A percentile compares a stretch with the other conserved stretches of the same genome.
Evolutionary conservation across 2,797 vertebrate genomes (phyloP).

Genomic region (Geotrypetes seraphini): DNA sequence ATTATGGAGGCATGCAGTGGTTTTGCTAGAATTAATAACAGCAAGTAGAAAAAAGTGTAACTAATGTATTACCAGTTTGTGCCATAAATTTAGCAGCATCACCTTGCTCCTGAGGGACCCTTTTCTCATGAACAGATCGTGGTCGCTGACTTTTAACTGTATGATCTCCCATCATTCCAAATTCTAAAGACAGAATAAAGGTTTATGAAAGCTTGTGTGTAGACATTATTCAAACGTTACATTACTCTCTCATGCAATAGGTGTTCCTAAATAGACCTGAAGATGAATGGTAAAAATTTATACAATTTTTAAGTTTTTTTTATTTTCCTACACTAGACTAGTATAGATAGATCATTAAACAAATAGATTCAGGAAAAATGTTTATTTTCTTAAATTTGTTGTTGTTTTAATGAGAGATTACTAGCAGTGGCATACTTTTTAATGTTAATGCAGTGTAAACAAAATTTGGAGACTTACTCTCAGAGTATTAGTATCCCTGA

Average conservation of each 20-base stretch:
- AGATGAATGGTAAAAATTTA: slow-evolving; percentile 40
- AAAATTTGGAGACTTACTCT: slow-evolving; percentile 31
- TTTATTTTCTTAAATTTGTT: slow-evolving; percentile 36
- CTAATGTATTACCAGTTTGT: slow-evolving; percentile 99
- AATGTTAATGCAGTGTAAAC: slow-evolving; percentile 25
- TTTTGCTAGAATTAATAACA: slow-evolving; percentile 82
- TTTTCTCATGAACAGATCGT: slow-evolving; percentile 99
- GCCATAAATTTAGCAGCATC: slow-evolving; percentile 99
- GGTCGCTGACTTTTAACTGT: slow-evolving; percentile 99
- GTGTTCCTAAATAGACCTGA: slow-evolving; percentile 52
- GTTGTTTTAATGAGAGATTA: too few relatives aligned
- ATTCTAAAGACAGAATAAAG: slow-evolving; percentile 99
- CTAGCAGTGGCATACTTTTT: too few relatives aligned
- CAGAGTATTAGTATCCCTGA: slow-evolving; percentile 15
- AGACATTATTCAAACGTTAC: slow-evolving; percentile 69
- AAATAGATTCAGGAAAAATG: slow-evolving; percentile 30
- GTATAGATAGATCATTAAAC: slow-evolving; percentile 29
- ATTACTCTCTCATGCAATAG: slow-evolving; percentile 69
- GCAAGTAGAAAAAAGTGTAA: slow-evolving; percentile 80
- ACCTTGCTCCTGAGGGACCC: slow-evolving; percentile 99
- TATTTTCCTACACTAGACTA: slow-evolving; percentile 33
- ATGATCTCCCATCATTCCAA: slow-evolving; percentile 99
- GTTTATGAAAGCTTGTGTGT: slow-evolving; percentile 94
- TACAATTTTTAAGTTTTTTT: slow-evolving; percentile 35
- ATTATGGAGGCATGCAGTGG: slow-evolving; percentile 94